phyloP scores from a whole-genome alignment of 2,797 vertebrate species.

The Hippopotamyrus pictus region DNA sequence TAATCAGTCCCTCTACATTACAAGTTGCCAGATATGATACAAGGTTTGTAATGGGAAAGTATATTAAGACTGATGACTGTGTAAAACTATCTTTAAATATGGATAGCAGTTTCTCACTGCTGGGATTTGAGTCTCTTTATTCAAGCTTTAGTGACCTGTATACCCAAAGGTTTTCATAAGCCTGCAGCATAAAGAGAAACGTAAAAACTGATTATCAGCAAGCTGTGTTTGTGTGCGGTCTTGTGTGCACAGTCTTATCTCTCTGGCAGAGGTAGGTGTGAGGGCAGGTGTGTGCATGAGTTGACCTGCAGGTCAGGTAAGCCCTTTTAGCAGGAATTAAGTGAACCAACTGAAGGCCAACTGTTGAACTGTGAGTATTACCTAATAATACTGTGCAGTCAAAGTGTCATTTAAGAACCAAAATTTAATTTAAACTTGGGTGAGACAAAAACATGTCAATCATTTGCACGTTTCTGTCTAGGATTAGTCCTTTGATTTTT shows the following conservation, averaged over 20 bases:
- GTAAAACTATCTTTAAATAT: neutral
- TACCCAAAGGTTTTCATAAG: constrained; percentile 3
- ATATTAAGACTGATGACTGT: neutral
- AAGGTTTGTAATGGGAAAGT: neutral
- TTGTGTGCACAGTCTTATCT: constrained; percentile 27
- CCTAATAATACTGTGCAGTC: neutral
- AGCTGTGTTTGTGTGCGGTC: constrained; percentile 14
- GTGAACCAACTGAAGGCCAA: neutral
- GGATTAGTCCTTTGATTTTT: neutral
- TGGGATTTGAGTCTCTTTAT: neutral
- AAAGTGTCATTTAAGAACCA: neutral
- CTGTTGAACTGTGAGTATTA: neutral
- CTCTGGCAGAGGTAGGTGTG: constrained; percentile 55
- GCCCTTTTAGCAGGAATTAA: constrained; percentile 30
- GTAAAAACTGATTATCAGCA: neutral
- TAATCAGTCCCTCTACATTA: constrained; percentile 3
- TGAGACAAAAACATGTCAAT: neutral
- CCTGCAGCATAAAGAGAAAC: neutral
- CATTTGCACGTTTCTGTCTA: neutral
- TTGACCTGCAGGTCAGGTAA: constrained; percentile 26
- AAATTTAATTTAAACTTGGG: neutral
- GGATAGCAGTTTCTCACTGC: neutral
- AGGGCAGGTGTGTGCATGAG: constrained; percentile 36
- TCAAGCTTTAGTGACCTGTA: neutral
- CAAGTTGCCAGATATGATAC: neutral